phyloP scores from a whole-genome alignment of 1,140 invertebrate genomes.

The Anthonomus grandis region DNA sequence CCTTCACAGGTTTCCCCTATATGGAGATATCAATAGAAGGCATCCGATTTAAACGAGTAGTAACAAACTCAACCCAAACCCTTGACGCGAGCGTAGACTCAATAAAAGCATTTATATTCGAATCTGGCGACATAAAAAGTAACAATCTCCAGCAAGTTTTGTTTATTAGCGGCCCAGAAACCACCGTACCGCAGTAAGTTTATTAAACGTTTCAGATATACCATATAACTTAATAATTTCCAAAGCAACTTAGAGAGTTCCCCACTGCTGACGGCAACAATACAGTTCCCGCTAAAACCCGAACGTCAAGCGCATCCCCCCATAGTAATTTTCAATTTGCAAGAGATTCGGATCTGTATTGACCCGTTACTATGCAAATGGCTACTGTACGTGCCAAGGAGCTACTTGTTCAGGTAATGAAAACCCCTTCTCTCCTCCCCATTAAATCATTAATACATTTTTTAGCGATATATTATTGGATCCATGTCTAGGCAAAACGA shows the following conservation, averaged over 20 bases:
- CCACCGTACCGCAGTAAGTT: neutral
- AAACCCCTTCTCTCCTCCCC: neutral
- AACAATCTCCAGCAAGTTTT: conserved; percentile 53
- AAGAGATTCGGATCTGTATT: conserved; percentile 57
- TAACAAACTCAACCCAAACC: conserved; percentile 48
- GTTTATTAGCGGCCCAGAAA: conserved; percentile 58
- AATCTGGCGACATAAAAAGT: conserved; percentile 30
- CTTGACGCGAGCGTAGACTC: conserved; percentile 48
- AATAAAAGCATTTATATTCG: conserved; percentile 54
- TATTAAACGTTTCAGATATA: too few relatives aligned
- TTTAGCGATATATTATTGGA: conserved; percentile 11
- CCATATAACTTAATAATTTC: conserved; percentile 23
- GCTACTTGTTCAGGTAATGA: conserved; percentile 14
- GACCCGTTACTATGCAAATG: conserved; percentile 62
- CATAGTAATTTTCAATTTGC: conserved; percentile 57
- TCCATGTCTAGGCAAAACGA: conserved; percentile 20
- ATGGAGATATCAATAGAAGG: conserved; percentile 55
- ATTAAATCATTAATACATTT: neutral
- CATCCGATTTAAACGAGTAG: conserved; percentile 50
- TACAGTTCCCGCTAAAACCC: conserved; percentile 56
- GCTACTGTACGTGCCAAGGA: conserved; percentile 54
- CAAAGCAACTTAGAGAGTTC: conserved; percentile 39
- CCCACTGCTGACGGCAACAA: conserved; percentile 48
- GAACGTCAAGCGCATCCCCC: conserved; percentile 53
- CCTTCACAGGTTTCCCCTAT: conserved; percentile 50